These are phyloP conservation scores for Karalla daura DNA, from an alignment of 2,797 vertebrate species.

Conservation along the genomic window DNA sequence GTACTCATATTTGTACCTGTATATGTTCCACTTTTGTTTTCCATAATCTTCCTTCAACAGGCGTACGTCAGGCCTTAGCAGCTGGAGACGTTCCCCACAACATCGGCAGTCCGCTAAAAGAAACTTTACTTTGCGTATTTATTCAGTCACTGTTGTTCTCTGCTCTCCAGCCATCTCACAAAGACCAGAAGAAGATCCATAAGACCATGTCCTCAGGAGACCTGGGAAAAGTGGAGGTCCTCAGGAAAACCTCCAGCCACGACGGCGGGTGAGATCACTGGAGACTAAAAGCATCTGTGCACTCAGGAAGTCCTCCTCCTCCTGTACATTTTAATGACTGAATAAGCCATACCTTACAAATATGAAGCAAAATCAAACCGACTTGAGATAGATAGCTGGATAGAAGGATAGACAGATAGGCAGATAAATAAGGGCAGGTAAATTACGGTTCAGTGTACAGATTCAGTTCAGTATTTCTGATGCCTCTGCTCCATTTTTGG, in stretches of 20 bases:
- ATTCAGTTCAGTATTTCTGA: neutral
- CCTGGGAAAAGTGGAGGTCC: constrained; percentile 86
- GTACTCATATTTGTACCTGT: neutral
- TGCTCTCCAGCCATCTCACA: constrained; percentile 68
- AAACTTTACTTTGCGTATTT: neutral
- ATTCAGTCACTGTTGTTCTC: neutral
- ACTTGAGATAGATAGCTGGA: too few species aligned
- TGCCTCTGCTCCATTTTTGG: neutral
- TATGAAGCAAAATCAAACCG: too few species aligned
- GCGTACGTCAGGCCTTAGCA: too few species aligned
- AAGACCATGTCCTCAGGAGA: constrained; percentile 97
- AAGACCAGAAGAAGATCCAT: constrained; percentile 90
- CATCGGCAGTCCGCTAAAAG: neutral
- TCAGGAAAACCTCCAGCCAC: constrained; percentile 85
- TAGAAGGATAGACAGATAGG: too few species aligned
- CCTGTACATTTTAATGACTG: neutral
- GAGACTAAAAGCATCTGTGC: neutral
- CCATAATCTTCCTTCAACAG: neutral
- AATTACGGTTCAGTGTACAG: too few species aligned
- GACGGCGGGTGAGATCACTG: constrained; percentile 87
- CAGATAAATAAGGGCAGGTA: too few species aligned
- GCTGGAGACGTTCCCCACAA: neutral
- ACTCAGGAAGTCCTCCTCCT: neutral
- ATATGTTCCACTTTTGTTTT: neutral
- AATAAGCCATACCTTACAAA: neutral